Conservation (phyloP, 2,797 vertebrate genomes). For the Phoxinus dragarum region DNA sequence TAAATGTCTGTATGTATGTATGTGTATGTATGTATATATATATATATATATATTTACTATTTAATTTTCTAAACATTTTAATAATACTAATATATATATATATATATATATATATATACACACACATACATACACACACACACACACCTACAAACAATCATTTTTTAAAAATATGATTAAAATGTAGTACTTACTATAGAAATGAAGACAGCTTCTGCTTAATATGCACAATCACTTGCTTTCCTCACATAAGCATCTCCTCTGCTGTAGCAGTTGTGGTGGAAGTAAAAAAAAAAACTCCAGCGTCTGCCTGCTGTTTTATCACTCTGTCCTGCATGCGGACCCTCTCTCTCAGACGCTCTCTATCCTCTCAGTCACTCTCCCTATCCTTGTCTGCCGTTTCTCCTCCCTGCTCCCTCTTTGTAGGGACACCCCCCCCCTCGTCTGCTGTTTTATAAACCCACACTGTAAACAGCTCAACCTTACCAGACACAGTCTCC, state of each 20-base stretch:
- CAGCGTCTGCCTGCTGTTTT: slow-evolving; percentile 54
- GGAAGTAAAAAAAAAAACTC: slow-evolving; percentile 50
- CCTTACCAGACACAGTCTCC: slow-evolving; percentile 64
- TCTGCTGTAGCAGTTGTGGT: slow-evolving; percentile 48
- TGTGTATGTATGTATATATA: no score
- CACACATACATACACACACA: rapidly evolving
- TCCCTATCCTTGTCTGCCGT: slow-evolving; percentile 60
- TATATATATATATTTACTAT: no score
- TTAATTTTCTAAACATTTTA: no score
- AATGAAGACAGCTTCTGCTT: slow-evolving; percentile 26
- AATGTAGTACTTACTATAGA: slow-evolving; percentile 44
- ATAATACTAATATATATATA: no score
- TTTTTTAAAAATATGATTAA: background rate
- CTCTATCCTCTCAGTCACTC: slow-evolving; percentile 51
- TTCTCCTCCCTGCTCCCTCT: slow-evolving; percentile 60
- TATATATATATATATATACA: background rate
- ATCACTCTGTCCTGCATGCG: slow-evolving; percentile 56
- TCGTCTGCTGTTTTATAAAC: slow-evolving; percentile 65
- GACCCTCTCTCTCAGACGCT: slow-evolving; percentile 43
- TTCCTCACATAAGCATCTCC: slow-evolving; percentile 36
- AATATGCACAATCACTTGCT: slow-evolving; percentile 27
- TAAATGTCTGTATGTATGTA: background rate
- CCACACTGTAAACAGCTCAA: slow-evolving; percentile 65
- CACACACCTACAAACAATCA: background rate
- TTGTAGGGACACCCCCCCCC: slow-evolving; percentile 57